Evolutionary conservation across 2,888 invertebrate species (phyloP), one percentile per base, ranked within the genome.

Genomic region (Stictocephala bisonia): DNA sequence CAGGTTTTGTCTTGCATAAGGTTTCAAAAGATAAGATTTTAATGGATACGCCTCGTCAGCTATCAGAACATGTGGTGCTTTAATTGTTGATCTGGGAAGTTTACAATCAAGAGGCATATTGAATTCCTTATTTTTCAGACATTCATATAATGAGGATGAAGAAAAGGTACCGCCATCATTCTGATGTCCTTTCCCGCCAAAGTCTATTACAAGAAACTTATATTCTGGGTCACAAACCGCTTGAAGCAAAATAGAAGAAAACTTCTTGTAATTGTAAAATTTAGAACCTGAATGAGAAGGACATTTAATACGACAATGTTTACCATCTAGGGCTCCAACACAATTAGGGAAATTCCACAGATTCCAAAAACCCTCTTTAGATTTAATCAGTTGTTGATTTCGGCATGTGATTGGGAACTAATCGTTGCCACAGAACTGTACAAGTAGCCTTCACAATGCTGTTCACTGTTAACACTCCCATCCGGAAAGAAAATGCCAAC

Each of bases 21-120:
- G 44, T 44, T 41, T 40, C 66, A 66, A 11, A 1, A 66, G 24
- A 41, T 66, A 66, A 44, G 66, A 20, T 66, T 66, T 66, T n/a
- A 66, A 44, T 22, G 66, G 44, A 31, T 66, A 66, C 18, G 44
- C 66, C 9, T 66, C 44, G 15, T 66, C 66, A 7, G 41, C 66
- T 13, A 66, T 22, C 2, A 66, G 2, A 6, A 66, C 66, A 20
- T 41, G 18, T 7, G 66, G 66, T 11, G 15, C 40, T 41, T 41
- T 44, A 41, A 66, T 66, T 9, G 11, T 44, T 7, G 66, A 41
- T 4, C 3, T 11, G 11, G 66, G 66, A 2, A 66, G 66, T 41
- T 18, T 4, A 20, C 3, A 11, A 22, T 18, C 4, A 6, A 1
- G 7, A 18, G 41, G 41, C 18, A 41, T 22, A 44, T 41, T 41